Evolutionary conservation across 1,140 invertebrate genomes (phyloP).

Genomic region (Monochamus saltuarius): DNA sequence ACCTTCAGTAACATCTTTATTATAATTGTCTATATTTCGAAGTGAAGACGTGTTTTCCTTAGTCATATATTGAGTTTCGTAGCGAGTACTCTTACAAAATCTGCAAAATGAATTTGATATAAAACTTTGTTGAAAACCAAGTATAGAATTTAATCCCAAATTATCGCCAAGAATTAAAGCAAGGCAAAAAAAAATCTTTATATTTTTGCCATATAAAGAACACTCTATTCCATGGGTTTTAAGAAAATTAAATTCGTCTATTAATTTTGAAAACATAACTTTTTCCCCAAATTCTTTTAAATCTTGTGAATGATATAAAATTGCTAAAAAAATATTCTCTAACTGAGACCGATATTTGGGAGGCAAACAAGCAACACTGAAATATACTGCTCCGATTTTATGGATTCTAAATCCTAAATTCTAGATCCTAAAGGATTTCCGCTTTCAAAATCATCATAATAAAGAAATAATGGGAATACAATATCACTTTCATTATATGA

Average conservation of each 20-base stretch:
- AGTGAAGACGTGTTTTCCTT: too few species aligned
- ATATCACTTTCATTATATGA: too few species aligned
- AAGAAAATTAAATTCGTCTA: conserved; percentile 10
- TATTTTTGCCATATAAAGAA: not conserved
- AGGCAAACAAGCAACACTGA: conserved; percentile 7
- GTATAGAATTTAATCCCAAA: too few species aligned
- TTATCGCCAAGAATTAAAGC: not conserved
- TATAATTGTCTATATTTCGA: too few species aligned
- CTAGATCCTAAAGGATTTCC: conserved; percentile 17
- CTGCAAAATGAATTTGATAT: too few species aligned
- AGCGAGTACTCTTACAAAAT: too few species aligned
- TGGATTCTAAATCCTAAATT: conserved; percentile 7
- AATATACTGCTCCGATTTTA: conserved; percentile 14
- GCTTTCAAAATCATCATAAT: conserved; percentile 12
- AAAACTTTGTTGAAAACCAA: too few species aligned
- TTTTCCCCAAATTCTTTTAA: conserved; percentile 13
- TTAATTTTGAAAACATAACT: conserved; percentile 8
- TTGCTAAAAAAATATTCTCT: conserved; percentile 18
- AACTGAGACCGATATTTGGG: not conserved
- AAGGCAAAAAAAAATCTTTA: conserved; percentile 2
- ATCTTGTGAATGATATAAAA: conserved; percentile 9
- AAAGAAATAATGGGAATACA: too few species aligned
- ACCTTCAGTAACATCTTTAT: too few species aligned
- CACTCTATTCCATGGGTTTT: conserved; percentile 2
- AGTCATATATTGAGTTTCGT: too few species aligned